A percentile compares a stretch with the other conserved stretches of the same genome.
Conservation (phyloP, 2,113 vertebrate genomes). For the Athene cunicularia region DNA sequence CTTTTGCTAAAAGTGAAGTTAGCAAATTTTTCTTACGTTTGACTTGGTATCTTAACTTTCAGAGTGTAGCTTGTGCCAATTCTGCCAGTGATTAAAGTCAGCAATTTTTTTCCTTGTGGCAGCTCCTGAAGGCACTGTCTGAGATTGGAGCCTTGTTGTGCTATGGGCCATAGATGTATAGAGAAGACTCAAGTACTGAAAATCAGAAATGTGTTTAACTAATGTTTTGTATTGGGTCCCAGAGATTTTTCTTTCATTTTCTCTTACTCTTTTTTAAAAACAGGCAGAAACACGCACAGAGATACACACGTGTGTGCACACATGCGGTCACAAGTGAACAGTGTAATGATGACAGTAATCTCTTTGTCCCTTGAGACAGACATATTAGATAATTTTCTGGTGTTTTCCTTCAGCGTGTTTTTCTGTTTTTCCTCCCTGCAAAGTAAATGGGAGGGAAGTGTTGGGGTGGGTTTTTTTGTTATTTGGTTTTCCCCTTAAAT, state of each 20-base stretch:
- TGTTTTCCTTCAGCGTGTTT: neutral
- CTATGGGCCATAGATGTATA: neutral
- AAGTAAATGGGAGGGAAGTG: neutral
- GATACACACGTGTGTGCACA: accelerated
- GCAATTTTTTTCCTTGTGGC: neutral
- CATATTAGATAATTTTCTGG: neutral
- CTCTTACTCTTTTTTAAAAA: neutral
- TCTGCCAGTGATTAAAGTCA: neutral
- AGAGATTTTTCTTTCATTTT: neutral
- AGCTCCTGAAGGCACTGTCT: neutral
- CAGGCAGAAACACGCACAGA: neutral
- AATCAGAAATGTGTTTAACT: neutral
- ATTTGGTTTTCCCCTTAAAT: neutral
- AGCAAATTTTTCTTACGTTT: neutral
- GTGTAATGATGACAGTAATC: neutral
- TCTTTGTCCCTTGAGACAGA: neutral
- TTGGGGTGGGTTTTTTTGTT: neutral
- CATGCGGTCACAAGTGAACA: neutral
- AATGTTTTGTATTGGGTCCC: neutral
- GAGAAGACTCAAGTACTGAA: neutral
- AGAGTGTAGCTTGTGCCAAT: neutral
- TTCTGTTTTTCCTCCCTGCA: neutral
- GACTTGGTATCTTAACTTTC: neutral
- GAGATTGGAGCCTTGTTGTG: neutral
- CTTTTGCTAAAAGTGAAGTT: neutral